Evolutionary conservation across 2,888 invertebrate species (phyloP).

Genomic region (Dusona sp.): DNA sequence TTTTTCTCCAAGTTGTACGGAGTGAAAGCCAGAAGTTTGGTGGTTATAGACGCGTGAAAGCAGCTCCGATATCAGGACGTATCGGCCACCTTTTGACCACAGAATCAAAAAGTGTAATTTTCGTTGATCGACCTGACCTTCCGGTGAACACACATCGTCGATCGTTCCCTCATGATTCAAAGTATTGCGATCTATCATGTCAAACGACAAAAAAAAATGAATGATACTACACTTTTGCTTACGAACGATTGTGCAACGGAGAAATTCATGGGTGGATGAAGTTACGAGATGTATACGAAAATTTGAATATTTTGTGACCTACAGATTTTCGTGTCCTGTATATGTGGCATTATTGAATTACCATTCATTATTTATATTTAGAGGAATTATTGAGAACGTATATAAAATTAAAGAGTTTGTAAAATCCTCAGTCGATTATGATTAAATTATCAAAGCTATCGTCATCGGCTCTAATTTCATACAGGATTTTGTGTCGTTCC

Average conservation of each 20-base stretch:
- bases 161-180: not conserved
- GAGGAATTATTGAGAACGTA: not conserved
- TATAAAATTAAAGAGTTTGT: not conserved
- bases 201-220: constrained; percentile 6
- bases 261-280: not conserved
- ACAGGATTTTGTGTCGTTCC: not conserved
- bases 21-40: constrained; percentile 75
- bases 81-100: constrained; percentile 18
- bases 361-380: not conserved
- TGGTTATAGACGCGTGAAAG: constrained; percentile 69
- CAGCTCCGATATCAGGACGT: constrained; percentile 40
- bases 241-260: not conserved
- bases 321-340: not conserved
- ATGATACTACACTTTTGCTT: constrained; percentile 5
- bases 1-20: constrained; percentile 36
- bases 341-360: not conserved
- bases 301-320: not conserved
- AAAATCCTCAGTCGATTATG: not conserved
- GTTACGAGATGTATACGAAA: not conserved
- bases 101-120: constrained; percentile 49
- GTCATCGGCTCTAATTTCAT: too few relatives aligned
- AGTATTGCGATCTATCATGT: constrained; percentile 50
- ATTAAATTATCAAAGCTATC: not conserved
- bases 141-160: constrained; percentile 32
- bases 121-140: constrained; percentile 41